Evolutionary conservation across 2,113 vertebrate genomes (phyloP).

Genomic region (Cyanoderma ruficeps): DNA sequence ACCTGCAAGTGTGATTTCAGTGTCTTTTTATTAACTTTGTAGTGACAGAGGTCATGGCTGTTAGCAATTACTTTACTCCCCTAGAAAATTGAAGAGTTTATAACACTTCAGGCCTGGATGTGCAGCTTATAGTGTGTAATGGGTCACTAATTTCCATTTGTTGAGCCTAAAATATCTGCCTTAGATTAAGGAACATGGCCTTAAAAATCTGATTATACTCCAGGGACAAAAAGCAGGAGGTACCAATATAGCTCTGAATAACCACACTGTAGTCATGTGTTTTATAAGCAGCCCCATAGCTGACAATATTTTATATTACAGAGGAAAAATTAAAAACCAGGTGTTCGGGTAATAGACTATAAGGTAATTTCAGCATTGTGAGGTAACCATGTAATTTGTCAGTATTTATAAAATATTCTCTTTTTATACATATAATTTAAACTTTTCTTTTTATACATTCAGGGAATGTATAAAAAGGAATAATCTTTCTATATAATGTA

Average conservation of each 20-base stretch:
- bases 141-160: neutral
- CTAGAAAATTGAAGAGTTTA: neutral
- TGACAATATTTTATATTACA: neutral
- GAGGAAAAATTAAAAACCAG: neutral
- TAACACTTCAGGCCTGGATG: neutral
- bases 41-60: neutral
- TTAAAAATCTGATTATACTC: neutral
- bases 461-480: too few relatives aligned
- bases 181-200: neutral
- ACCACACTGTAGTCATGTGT: fast-evolving
- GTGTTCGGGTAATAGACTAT: neutral
- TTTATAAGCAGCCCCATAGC: neutral
- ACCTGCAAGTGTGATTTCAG: neutral
- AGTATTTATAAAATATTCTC: neutral
- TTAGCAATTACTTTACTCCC: neutral
- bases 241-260: neutral
- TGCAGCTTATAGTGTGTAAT: neutral
- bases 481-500: neutral
- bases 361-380: neutral
- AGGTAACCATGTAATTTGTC: neutral
- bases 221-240: neutral
- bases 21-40: neutral
- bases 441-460: neutral
- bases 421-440: neutral
- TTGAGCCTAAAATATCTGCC: neutral